Base-by-base conservation (phyloP, 2,888 invertebrate genomes). In the Morpho helenor region DNA sequence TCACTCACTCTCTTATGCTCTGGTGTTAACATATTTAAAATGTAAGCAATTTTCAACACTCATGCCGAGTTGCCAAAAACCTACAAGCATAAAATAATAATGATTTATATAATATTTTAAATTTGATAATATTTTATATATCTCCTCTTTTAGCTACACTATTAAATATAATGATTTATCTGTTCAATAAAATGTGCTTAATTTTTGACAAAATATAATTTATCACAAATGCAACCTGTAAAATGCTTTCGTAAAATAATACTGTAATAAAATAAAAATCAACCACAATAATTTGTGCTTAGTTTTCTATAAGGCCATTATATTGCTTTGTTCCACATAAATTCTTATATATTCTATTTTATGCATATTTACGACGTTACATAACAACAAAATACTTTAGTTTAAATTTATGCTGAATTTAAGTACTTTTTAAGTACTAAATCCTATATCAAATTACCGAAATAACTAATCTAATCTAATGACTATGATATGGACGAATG, bases 401-500 rank as follows among this genome's bases (percentile, higher is more conserved):
- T 40, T 16, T 40, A 22, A 40, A 8, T 56, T 56, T 56, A 59
- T 8, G 53, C 31, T 47, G 39, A 64, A 62, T 56, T 78, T 81
- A 80, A 82, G 82, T 87, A 88, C 87, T 86, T 87, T 72, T 77
- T 82, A 88, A 87, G 87, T 83, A 86, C 84, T 62, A 62, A n/a
- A 68, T 69, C 60, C 69, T 70, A 71, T 67, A 71, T 77, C 76
- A 70, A 68, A 56, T 50, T 43, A 44, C 42, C 43, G 7, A 42
- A 55, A 65, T 66, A 68, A 73, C 59, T 67, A 75, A 69, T 69
- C 74, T 82, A 84, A 49, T 67, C 87, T 88, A 89, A 76, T 89
- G 89, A 89, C 89, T 89, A 88, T 76, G 78, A 81, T 81, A 86
- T 88, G 89, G 89, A 89, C 89, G 89, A 85, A 88, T 85, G 82